These are phyloP conservation scores for Sanderia malayensis DNA, from an alignment of 30 jellyfish, hydroid and myxozoan species.

Conservation along the genomic window DNA sequence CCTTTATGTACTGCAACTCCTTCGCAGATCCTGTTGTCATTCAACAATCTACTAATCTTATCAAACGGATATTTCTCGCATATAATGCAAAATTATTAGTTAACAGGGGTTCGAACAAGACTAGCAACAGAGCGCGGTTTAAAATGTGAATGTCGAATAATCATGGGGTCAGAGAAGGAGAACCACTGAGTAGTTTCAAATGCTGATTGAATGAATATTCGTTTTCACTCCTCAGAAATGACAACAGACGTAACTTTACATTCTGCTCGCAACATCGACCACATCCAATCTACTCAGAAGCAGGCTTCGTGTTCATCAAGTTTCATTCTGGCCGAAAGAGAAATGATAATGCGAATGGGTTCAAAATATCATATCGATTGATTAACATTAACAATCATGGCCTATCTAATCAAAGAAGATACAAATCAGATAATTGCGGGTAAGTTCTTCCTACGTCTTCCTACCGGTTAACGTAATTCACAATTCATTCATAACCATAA, in stretches of 20 bases:
- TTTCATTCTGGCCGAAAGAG: slow-evolving; percentile 36
- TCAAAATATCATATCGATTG: slow-evolving; percentile 16
- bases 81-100: no score
- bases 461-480: neutral
- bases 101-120: no score
- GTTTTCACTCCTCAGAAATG: neutral
- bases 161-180: no score
- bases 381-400: no score
- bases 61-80: no score
- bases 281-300: slow-evolving; percentile 21
- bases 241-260: slow-evolving; percentile 1
- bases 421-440: slow-evolving; percentile 23
- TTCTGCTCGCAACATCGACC: slow-evolving; percentile 39
- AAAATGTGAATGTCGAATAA: no score
- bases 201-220: no score
- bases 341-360: slow-evolving; percentile 33
- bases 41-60: no score
- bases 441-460: neutral
- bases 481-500: neutral
- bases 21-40: no score
- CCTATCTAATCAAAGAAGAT: neutral
- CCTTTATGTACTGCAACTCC: no score
- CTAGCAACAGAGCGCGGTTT: no score
- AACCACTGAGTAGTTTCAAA: no score
- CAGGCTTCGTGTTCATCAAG: neutral